Evolutionary conservation across 2,888 invertebrate species (phyloP).

Genomic region (Cylindroiulus punctatus): DNA sequence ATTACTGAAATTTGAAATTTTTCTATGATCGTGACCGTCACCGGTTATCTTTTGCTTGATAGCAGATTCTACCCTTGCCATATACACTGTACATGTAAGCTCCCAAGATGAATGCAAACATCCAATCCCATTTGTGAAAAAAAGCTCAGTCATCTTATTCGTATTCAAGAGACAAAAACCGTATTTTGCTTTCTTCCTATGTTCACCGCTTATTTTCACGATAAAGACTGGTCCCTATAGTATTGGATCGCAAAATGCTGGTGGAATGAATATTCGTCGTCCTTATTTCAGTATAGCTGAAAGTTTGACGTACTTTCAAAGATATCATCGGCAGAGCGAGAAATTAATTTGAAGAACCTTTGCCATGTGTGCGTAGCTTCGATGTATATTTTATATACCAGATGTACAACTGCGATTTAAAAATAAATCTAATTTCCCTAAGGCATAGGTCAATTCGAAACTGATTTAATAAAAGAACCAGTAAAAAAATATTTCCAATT

Average conservation of each 20-base stretch:
- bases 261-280: not conserved
- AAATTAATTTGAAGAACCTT: not conserved
- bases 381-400: not conserved
- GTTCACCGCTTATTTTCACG: not conserved
- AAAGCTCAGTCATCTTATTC: not conserved
- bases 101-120: not conserved
- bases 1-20: not conserved
- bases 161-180: not conserved
- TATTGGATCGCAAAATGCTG: not conserved
- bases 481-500: not conserved
- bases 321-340: not conserved
- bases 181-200: not conserved
- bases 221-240: not conserved
- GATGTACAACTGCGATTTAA: not conserved
- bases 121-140: not conserved
- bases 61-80: too few species aligned
- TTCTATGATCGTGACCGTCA: not conserved
- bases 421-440: slow-evolving; percentile 20
- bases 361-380: not conserved
- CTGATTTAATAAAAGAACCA: not conserved
- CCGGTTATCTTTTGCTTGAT: not conserved
- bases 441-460: not conserved
- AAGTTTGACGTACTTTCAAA: not conserved
- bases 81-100: not conserved
- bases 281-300: not conserved